These are phyloP conservation scores for Cheilinus undulatus DNA, from an alignment of 2,113 vertebrate species.

Conservation along the genomic window DNA sequence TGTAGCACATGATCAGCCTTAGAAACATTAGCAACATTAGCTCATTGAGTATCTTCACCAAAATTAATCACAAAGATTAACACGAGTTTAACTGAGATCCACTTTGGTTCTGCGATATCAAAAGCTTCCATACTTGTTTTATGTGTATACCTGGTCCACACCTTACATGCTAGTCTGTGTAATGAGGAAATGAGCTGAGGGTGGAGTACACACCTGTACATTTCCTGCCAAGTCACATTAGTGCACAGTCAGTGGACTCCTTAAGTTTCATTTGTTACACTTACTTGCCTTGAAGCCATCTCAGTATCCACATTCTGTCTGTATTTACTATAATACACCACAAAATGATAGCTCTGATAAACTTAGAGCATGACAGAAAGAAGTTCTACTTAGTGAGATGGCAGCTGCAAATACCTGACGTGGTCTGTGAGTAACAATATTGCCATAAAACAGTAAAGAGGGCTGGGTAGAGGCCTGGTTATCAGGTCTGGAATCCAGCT, in stretches of 20 bases:
- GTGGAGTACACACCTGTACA: conserved; percentile 41
- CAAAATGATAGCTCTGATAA: neutral
- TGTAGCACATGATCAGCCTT: too few relatives aligned
- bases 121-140: neutral
- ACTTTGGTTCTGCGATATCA: neutral
- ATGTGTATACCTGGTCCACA: neutral
- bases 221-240: conserved; percentile 6
- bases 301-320: neutral
- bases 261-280: neutral
- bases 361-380: neutral
- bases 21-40: too few relatives aligned
- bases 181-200: conserved; percentile 43
- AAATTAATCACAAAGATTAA: too few relatives aligned
- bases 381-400: neutral
- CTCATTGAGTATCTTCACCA: too few relatives aligned
- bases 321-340: neutral
- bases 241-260: conserved; percentile 9
- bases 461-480: conserved; percentile 11
- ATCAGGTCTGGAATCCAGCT: conserved; percentile 66
- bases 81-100: neutral
- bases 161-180: conserved; percentile 15
- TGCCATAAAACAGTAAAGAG: conserved; percentile 53
- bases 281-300: conserved; percentile 7
- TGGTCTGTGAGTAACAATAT: conserved; percentile 13
- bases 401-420: neutral